Percentiles rank a stretch among this genome's conserved stretches.
Evolutionary conservation across 1,140 invertebrate species (phyloP).

Genomic region (Coelopa frigida): DNA sequence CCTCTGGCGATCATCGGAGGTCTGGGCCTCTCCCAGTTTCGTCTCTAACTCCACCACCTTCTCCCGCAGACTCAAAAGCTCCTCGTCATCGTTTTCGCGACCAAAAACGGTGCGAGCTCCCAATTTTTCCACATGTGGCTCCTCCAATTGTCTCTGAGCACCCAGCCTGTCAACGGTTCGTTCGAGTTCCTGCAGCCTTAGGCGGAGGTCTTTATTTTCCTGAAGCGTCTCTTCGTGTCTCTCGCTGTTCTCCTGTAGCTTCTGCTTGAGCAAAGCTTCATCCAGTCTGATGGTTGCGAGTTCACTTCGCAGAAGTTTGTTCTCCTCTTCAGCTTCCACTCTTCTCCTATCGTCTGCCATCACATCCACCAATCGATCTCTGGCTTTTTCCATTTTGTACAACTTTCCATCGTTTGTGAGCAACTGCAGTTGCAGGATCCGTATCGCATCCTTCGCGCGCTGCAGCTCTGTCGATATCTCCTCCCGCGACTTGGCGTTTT

Average conservation of each 20-base stretch:
- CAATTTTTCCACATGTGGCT: too few species aligned
- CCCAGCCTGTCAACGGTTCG: too few species aligned
- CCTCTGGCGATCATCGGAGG: constrained; percentile 15
- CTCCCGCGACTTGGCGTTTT: too few species aligned
- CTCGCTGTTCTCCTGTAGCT: neutral
- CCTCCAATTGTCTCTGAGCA: too few species aligned
- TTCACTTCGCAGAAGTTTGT: neutral
- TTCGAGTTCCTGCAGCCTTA: too few species aligned
- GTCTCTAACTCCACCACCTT: constrained; percentile 26
- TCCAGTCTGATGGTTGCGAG: neutral
- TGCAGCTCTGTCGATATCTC: too few species aligned
- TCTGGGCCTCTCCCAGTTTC: constrained; percentile 17
- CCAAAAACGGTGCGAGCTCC: too few species aligned
- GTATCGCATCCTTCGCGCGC: too few species aligned
- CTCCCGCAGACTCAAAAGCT: constrained; percentile 11
- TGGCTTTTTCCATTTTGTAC: neutral
- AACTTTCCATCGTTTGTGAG: too few species aligned
- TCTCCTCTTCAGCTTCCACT: neutral
- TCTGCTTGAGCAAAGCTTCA: too few species aligned
- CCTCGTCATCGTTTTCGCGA: neutral
- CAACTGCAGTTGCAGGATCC: too few species aligned
- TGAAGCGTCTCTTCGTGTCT: neutral
- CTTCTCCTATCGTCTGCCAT: neutral
- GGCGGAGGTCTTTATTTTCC: too few species aligned
- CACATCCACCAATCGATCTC: neutral